Evolutionary conservation across 2,797 vertebrate genomes (phyloP).

Genomic region (Tangara arthus): DNA sequence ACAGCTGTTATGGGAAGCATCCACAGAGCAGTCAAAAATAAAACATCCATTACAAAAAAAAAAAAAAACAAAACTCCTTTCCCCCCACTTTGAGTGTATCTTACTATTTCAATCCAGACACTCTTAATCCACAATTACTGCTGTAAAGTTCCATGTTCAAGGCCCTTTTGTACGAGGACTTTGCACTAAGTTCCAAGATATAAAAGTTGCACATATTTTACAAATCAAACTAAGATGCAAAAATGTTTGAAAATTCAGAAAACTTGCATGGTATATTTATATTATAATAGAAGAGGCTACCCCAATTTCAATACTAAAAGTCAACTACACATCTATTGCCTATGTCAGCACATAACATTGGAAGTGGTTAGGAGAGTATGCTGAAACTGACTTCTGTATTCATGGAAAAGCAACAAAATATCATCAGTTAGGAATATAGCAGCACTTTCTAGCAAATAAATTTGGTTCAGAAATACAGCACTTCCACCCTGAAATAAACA

Average conservation of each 20-base stretch:
- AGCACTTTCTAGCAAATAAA: not conserved
- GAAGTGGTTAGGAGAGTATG: not conserved
- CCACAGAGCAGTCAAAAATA: not conserved
- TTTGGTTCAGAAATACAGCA: not conserved
- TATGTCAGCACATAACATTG: not conserved
- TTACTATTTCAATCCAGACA: not conserved
- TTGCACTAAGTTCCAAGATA: not conserved
- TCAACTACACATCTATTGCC: not conserved
- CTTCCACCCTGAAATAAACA: not conserved
- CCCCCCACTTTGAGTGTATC: not conserved
- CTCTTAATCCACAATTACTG: not conserved
- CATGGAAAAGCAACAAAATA: not conserved
- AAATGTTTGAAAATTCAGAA: not conserved
- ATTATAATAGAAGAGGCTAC: not conserved
- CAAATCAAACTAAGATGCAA: not conserved
- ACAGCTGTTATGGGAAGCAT: accelerated
- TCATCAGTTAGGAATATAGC: not conserved
- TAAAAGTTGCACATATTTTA: not conserved
- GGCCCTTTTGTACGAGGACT: not conserved
- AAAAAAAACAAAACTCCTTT: not conserved
- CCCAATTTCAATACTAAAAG: not conserved
- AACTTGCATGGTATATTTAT: not conserved
- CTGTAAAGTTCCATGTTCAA: not conserved
- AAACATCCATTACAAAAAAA: not conserved
- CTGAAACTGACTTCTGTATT: not conserved